A percentile compares a stretch with the other conserved stretches of the same genome.
Evolutionary conservation across 1,140 invertebrate genomes (phyloP).

Genomic region (Lutraria rhynchaena): DNA sequence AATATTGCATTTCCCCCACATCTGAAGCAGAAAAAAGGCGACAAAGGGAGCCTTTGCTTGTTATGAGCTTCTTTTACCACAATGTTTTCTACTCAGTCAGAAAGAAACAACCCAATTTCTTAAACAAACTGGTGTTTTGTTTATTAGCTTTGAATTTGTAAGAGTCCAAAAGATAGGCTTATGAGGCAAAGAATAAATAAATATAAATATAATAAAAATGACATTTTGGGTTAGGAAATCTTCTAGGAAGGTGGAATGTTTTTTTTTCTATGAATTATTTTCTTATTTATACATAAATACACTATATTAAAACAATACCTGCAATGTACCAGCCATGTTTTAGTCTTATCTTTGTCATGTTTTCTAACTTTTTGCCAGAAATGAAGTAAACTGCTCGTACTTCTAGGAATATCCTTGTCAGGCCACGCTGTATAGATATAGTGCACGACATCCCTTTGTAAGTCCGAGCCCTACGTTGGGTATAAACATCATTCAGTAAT

Average conservation of each 20-base stretch:
- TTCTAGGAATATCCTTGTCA: not conserved
- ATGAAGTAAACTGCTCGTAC: not conserved
- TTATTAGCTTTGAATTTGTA: no score
- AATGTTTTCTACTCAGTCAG: no score
- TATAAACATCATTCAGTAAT: not conserved
- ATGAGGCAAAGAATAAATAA: not conserved
- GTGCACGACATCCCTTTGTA: not conserved
- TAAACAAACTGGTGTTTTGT: no score
- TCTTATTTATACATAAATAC: not conserved
- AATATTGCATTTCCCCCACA: no score
- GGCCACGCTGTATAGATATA: constrained; percentile 3
- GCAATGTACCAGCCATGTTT: constrained; percentile 10
- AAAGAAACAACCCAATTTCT: no score
- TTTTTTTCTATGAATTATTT: no score
- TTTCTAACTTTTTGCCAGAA: not conserved
- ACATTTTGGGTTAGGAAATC: not conserved
- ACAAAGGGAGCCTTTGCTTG: no score
- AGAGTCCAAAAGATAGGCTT: no score
- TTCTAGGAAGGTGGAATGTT: not conserved
- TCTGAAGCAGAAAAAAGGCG: no score
- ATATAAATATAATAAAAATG: not conserved
- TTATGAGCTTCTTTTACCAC: no score
- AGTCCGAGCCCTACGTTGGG: constrained; percentile 18
- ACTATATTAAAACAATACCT: not conserved
- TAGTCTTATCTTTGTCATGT: not conserved